Conservation (phyloP, 2,113 vertebrate genomes). For the Xyrauchen texanus region DNA sequence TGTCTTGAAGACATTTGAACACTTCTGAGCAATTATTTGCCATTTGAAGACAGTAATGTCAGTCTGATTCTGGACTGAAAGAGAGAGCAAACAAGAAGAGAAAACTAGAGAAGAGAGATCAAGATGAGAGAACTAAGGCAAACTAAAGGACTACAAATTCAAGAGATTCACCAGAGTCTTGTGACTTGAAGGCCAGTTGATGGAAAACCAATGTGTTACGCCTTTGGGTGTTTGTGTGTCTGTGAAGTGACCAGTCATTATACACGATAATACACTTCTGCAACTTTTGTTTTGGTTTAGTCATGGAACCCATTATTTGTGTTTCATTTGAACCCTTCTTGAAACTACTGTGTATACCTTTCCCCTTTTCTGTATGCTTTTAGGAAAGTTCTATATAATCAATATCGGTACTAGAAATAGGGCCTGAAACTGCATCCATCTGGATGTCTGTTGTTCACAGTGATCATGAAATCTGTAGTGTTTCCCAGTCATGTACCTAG, state of each 20-base stretch:
- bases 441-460: neutral
- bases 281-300: neutral
- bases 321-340: neutral
- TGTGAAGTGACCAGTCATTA: slow-evolving; percentile 7
- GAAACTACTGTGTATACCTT: neutral
- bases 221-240: neutral
- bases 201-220: neutral
- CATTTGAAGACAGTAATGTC: neutral
- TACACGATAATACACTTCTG: neutral
- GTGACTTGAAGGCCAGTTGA: slow-evolving; percentile 8
- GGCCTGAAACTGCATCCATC: neutral
- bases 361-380: neutral
- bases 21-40: neutral
- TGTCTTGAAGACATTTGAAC: neutral
- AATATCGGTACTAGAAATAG: neutral
- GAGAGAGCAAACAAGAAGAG: neutral
- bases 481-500: too few relatives aligned
- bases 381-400: neutral
- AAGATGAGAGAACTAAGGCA: neutral
- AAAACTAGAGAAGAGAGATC: neutral
- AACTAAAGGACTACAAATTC: neutral
- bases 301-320: neutral
- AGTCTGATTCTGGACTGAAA: neutral
- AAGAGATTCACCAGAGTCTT: neutral
- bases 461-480: neutral